These are phyloP conservation scores for Chionomys nivalis DNA, from an alignment of 2,113 vertebrate species.

Conservation along the genomic window DNA sequence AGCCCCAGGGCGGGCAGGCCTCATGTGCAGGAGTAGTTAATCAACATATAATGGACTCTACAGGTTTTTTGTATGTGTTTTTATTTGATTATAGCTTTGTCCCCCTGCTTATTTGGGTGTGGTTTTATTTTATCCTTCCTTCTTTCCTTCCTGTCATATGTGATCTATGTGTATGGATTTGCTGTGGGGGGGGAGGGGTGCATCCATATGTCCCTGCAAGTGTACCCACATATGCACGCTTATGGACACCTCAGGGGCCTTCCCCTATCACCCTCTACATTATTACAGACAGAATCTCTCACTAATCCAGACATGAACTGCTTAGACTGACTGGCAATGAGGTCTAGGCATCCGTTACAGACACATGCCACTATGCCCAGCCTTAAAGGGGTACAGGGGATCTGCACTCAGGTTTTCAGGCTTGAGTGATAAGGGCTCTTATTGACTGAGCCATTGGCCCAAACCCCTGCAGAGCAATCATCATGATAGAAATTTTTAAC, in stretches of 20 bases:
- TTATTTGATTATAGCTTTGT: not conserved
- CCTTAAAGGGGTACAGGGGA: not conserved
- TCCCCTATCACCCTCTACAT: not conserved
- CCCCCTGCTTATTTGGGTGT: not conserved
- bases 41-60: not conserved
- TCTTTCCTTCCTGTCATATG: not conserved
- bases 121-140: not conserved
- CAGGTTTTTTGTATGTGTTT: not conserved
- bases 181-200: too few relatives aligned
- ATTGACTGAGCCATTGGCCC: not conserved
- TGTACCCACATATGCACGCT: not conserved
- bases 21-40: not conserved
- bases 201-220: too few relatives aligned
- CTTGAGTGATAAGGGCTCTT: not conserved
- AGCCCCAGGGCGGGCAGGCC: not conserved
- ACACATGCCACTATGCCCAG: not conserved
- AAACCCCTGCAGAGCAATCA: not conserved
- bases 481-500: not conserved
- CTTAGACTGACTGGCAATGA: too few relatives aligned
- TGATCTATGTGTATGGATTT: not conserved
- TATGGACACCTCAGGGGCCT: not conserved
- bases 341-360: not conserved
- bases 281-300: not conserved
- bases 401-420: not conserved
- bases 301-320: not conserved